Conservation (phyloP, 2,888 invertebrate genomes). For the Dryobota labecula region DNA sequence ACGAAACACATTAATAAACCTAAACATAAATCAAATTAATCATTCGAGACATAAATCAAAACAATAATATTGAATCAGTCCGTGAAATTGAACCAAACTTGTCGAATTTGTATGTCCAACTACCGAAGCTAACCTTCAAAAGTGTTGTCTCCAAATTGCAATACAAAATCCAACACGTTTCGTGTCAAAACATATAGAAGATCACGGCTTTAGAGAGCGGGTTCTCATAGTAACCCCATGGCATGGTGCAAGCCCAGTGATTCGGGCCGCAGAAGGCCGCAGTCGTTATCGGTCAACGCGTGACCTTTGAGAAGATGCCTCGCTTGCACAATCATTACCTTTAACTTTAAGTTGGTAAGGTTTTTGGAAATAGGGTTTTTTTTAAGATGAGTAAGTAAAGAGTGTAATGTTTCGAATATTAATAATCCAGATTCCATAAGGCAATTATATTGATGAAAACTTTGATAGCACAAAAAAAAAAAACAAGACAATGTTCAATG, state of each 20-base stretch:
- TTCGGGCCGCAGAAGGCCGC: constrained; percentile 83
- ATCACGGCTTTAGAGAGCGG: constrained; percentile 42
- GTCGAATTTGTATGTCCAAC: neutral
- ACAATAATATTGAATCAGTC: neutral
- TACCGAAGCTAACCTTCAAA: neutral
- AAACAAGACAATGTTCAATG: too few relatives aligned
- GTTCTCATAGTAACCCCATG: constrained; percentile 71
- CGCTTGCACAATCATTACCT: constrained; percentile 68
- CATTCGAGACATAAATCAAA: constrained; percentile 18
- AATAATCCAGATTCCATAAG: too few relatives aligned
- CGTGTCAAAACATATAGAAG: constrained; percentile 47
- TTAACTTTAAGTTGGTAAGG: constrained; percentile 57
- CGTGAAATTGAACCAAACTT: constrained; percentile 1
- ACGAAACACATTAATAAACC: neutral
- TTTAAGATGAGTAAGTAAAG: too few relatives aligned
- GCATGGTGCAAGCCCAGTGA: constrained; percentile 78
- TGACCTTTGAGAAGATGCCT: constrained; percentile 86
- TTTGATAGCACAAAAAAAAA: too few relatives aligned
- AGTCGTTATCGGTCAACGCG: constrained; percentile 88
- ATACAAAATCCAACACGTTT: constrained; percentile 27
- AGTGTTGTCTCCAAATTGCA: constrained; percentile 16
- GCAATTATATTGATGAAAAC: too few relatives aligned
- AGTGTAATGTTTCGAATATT: too few relatives aligned
- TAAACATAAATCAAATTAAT: constrained; percentile 12
- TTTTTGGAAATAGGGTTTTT: constrained; percentile 46